A percentile compares a stretch with the other conserved stretches of the same genome.
These are phyloP conservation scores for Drosophila ustulata DNA, from an alignment of 2,888 invertebrate genomes.

Conservation along the genomic window DNA sequence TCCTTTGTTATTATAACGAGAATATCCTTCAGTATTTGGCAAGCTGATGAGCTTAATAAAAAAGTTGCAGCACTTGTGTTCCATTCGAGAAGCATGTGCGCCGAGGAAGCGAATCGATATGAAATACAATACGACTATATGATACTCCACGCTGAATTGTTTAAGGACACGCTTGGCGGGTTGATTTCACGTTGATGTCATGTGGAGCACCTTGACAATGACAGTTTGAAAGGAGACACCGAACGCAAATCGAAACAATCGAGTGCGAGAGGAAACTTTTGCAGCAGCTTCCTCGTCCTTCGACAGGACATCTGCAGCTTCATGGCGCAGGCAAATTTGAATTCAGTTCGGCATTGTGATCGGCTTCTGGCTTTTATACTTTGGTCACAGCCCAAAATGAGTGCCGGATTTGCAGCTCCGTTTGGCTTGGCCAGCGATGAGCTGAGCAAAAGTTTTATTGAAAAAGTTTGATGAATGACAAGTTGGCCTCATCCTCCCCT, in stretches of 20 bases:
- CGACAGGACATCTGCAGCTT: constrained; percentile 15
- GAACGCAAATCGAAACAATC: constrained; percentile 43
- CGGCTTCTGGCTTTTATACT: constrained; percentile 20
- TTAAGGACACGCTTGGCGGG: constrained; percentile 1
- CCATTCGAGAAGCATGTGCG: constrained; percentile 39
- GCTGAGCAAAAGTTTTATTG: constrained; percentile 73
- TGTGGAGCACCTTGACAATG: constrained; percentile 43
- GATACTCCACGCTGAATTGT: constrained; percentile 30
- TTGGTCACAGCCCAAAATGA: constrained; percentile 24
- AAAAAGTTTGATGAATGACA: constrained; percentile 79
- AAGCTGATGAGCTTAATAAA: constrained; percentile 58
- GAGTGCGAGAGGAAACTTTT: constrained; percentile 41
- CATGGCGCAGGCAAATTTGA: constrained; percentile 37
- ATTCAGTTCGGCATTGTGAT: constrained; percentile 31
- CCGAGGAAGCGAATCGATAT: constrained; percentile 45
- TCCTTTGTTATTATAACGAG: neutral
- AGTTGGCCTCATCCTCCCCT: constrained; percentile 40
- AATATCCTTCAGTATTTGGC: constrained; percentile 27
- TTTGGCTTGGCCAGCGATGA: constrained; percentile 36
- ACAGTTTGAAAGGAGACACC: constrained; percentile 24
- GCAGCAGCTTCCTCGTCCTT: constrained; percentile 1
- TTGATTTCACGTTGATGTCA: neutral
- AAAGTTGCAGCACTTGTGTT: constrained; percentile 45
- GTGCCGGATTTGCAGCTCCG: constrained; percentile 59
- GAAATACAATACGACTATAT: constrained; percentile 44